A percentile compares a stretch with the other conserved stretches of the same genome.
Conservation (phyloP, 2,888 invertebrate species). For the Acrocera orbiculus region DNA sequence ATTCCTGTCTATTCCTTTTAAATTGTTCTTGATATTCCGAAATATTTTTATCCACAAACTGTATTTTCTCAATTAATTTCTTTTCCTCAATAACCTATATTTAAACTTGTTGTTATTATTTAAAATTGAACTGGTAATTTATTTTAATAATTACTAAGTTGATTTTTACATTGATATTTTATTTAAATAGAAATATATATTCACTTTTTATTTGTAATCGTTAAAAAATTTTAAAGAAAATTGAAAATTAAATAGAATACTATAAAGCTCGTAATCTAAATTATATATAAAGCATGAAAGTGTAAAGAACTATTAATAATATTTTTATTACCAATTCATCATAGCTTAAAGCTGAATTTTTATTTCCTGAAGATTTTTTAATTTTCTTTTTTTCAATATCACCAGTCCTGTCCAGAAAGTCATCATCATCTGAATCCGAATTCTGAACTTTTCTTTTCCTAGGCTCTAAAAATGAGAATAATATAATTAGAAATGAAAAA, state of each 20-base stretch:
- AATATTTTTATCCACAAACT: slow-evolving; percentile 38
- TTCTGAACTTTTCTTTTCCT: slow-evolving; percentile 60
- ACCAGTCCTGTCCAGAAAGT: slow-evolving; percentile 88
- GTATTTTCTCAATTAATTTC: slow-evolving; percentile 39
- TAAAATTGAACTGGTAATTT: too few species aligned
- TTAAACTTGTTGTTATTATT: too few species aligned
- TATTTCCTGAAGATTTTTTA: slow-evolving; percentile 33
- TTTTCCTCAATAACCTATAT: slow-evolving; percentile 23
- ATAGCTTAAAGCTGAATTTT: slow-evolving; percentile 37
- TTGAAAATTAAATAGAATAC: too few species aligned
- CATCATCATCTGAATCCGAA: slow-evolving; percentile 83
- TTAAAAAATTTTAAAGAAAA: too few species aligned
- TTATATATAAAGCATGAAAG: too few species aligned
- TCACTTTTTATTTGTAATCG: too few species aligned
- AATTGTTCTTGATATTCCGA: slow-evolving; percentile 27
- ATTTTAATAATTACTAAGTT: too few species aligned
- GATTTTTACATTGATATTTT: too few species aligned
- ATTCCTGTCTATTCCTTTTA: slow-evolving; percentile 18
- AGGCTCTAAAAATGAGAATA: slow-evolving; percentile 40
- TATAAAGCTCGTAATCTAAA: too few species aligned
- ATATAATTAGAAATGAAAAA: not conserved
- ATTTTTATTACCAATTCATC: slow-evolving; percentile 40
- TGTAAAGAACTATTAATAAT: too few species aligned
- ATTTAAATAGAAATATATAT: too few species aligned
- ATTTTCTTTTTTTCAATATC: slow-evolving; percentile 73